phyloP scores from a whole-genome alignment of 1,140 invertebrate genomes.

The Drosophila ercepeae region DNA sequence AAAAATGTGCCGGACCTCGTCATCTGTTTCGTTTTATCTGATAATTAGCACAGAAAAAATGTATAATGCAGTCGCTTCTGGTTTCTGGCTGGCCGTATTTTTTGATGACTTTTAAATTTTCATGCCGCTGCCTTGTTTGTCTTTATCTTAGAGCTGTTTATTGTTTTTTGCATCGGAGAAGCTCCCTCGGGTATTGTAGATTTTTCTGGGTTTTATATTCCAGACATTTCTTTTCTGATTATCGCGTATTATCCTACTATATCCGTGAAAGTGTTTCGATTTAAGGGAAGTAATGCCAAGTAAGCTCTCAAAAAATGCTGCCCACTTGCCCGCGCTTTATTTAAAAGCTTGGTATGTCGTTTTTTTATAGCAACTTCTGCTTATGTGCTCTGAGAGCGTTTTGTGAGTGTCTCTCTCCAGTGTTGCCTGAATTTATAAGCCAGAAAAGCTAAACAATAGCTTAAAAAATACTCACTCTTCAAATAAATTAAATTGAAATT shows the following conservation, averaged over 20 bases:
- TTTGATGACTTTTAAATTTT: slow-evolving; percentile 71
- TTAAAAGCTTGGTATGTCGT: not conserved
- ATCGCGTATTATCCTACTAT: not conserved
- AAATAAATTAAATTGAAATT: not conserved
- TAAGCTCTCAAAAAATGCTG: not conserved
- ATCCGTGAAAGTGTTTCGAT: too few species aligned
- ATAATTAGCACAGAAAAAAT: slow-evolving; percentile 36
- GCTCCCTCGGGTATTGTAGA: too few species aligned
- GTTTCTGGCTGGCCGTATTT: slow-evolving; percentile 7
- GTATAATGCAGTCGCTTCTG: slow-evolving; percentile 22
- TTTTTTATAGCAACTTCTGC: not conserved
- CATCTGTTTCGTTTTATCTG: slow-evolving; percentile 10
- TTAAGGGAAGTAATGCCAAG: not conserved
- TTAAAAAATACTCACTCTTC: too few species aligned
- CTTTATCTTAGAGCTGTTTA: slow-evolving; percentile 58
- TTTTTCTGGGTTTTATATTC: too few species aligned
- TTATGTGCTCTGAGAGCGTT: not conserved
- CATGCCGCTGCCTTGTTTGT: slow-evolving; percentile 47
- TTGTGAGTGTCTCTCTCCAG: not conserved
- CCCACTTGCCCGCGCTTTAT: not conserved
- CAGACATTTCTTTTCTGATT: not conserved
- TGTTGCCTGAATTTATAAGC: too few species aligned
- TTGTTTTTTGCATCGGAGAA: slow-evolving; percentile 37
- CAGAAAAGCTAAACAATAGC: too few species aligned
- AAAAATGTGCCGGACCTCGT: slow-evolving; percentile 15